These are phyloP conservation scores for Myodes glareolus DNA, from an alignment of 2,113 vertebrate genomes.

Conservation along the genomic window DNA sequence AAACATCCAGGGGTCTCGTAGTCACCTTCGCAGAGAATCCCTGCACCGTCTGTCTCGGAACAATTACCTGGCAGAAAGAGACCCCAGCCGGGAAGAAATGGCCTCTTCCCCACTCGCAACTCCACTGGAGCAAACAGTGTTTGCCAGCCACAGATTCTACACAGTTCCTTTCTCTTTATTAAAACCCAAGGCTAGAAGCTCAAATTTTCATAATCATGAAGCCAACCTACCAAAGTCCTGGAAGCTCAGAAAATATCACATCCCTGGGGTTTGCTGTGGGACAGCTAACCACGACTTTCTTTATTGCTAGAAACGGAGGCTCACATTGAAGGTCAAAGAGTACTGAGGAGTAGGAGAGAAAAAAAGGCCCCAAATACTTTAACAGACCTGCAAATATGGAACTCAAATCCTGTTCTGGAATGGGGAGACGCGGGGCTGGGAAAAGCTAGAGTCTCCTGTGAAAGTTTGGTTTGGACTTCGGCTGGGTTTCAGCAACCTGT, in stretches of 20 bases:
- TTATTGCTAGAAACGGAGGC: not conserved
- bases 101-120: not conserved
- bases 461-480: not conserved
- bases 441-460: not conserved
- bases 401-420: not conserved
- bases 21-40: not conserved
- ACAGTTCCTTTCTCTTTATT: not conserved
- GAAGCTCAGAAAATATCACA: not conserved
- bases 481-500: not conserved
- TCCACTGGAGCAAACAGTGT: not conserved
- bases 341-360: not conserved
- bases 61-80: not conserved
- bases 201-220: conserved; percentile 24
- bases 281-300: not conserved
- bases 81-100: not conserved
- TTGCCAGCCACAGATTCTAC: not conserved
- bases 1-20: not conserved
- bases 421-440: not conserved
- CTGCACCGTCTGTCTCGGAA: not conserved
- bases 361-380: not conserved
- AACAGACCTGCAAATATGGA: not conserved
- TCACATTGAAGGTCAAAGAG: not conserved
- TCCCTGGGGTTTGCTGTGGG: not conserved
- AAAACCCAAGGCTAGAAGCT: not conserved
- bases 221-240: not conserved